Conservation (phyloP, 37 sponge, comb jelly and placozoan species). For the Halisarca cf. caerulea region DNA sequence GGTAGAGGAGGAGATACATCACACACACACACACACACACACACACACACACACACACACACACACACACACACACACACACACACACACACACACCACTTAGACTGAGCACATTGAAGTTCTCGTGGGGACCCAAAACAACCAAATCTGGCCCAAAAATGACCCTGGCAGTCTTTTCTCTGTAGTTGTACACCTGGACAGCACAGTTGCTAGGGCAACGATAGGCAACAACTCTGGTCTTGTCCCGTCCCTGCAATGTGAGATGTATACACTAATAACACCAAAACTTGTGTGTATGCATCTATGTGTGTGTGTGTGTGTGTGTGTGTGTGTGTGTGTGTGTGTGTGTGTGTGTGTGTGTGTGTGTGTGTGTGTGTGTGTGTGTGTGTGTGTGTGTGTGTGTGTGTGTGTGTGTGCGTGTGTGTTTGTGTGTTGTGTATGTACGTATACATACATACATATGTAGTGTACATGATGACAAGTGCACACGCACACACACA, state of each 20-base stretch:
- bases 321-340: neutral
- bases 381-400: too few relatives aligned
- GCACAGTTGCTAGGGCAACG: conserved; percentile 86
- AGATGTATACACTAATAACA: neutral
- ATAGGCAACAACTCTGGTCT: conserved; percentile 84
- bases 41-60: conserved; percentile 15
- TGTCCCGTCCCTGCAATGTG: conserved; percentile 54
- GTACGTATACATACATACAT: too few relatives aligned
- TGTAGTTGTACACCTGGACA: conserved; percentile 95
- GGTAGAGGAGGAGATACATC: neutral
- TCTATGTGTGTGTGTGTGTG: too few relatives aligned
- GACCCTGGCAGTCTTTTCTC: conserved; percentile 79
- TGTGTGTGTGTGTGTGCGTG: too few relatives aligned
- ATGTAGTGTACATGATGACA: too few relatives aligned
- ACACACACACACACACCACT: conserved; percentile 57
- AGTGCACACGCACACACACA: too few relatives aligned
- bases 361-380: too few relatives aligned
- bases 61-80: neutral
- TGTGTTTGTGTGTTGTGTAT: too few relatives aligned
- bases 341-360: too few relatives aligned
- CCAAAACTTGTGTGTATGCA: too few relatives aligned
- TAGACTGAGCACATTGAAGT: conserved; percentile 89
- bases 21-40: neutral
- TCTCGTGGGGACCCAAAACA: conserved; percentile 87
- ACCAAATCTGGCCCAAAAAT: conserved; percentile 96